phyloP scores from a whole-genome alignment of 30 jellyfish, hydroid and myxozoan genomes.

The Rhopilema esculentum region DNA sequence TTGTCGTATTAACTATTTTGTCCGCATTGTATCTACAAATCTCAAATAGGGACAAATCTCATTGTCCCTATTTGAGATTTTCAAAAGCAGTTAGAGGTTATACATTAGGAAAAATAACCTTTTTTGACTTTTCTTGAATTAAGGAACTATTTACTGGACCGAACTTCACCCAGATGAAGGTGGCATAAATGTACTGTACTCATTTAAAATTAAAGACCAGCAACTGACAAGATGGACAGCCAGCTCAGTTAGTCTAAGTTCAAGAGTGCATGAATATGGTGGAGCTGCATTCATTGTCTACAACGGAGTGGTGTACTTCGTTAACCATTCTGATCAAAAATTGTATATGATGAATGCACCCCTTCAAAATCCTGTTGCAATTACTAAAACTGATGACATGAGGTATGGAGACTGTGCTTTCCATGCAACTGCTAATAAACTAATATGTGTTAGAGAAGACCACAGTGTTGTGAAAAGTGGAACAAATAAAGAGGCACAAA shows the following conservation, averaged over 20 bases:
- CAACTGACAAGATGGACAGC: constrained; percentile 74
- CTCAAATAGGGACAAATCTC: no score
- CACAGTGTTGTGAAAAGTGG: constrained; percentile 76
- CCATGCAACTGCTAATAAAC: constrained; percentile 35
- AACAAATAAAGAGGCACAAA: constrained; percentile 64
- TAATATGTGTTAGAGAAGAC: constrained; percentile 87
- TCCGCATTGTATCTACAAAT: no score
- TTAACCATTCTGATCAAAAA: constrained; percentile 64
- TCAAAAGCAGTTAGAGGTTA: no score
- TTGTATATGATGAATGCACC: constrained; percentile 61
- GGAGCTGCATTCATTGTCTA: constrained; percentile 86
- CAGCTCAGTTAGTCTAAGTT: constrained; percentile 43
- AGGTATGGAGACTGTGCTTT: constrained; percentile 88
- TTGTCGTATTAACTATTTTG: no score
- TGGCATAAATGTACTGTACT: constrained; percentile 72
- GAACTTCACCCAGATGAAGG: constrained; percentile 88
- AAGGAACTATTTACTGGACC: constrained; percentile 82
- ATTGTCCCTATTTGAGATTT: no score
- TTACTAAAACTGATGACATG: constrained; percentile 47
- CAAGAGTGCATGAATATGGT: constrained; percentile 92
- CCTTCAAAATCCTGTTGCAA: constrained; percentile 19
- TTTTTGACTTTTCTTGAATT: not conserved
- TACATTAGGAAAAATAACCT: no score
- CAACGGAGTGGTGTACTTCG: constrained; percentile 70
- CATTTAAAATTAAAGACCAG: constrained; percentile 35